Percentiles rank a stretch among this genome's conserved stretches.
Conservation (phyloP, 2,113 vertebrate species). For the Budorcas taxicolor region DNA sequence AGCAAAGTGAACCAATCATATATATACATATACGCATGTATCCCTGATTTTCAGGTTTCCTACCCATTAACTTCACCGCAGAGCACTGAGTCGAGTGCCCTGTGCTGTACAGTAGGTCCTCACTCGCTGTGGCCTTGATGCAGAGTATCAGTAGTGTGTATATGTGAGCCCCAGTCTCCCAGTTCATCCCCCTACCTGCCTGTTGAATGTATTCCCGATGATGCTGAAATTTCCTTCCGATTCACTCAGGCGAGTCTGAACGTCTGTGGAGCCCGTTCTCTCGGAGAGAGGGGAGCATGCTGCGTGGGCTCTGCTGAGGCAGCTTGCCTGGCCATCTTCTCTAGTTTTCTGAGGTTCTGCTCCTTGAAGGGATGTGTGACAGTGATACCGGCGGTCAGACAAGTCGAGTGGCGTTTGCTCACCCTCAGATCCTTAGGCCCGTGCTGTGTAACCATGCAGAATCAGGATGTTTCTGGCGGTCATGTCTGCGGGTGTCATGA, state of each 20-base stretch:
- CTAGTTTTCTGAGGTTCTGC: background rate
- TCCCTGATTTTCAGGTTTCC: too few species aligned
- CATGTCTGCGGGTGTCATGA: background rate
- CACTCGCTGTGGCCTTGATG: too few species aligned
- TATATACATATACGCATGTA: too few species aligned
- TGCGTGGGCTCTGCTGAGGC: background rate
- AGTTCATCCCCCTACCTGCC: background rate
- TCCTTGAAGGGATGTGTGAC: background rate
- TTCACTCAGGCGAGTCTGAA: rapidly evolving
- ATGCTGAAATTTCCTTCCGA: background rate
- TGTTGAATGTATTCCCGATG: rapidly evolving
- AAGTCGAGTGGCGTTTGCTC: background rate
- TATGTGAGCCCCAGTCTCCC: too few species aligned
- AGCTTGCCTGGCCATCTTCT: rapidly evolving
- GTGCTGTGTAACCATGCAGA: background rate
- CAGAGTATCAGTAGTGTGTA: too few species aligned
- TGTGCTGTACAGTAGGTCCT: too few species aligned
- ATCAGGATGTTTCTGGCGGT: background rate
- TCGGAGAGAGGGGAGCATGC: rapidly evolving
- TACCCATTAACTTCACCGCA: too few species aligned
- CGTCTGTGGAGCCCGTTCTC: rapidly evolving
- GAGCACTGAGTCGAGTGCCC: too few species aligned
- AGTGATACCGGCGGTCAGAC: rapidly evolving
- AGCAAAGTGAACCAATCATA: too few species aligned
- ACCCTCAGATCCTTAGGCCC: background rate